Evolutionary conservation across 2,113 vertebrate genomes (phyloP), one percentile per base, ranked within the genome.

Genomic region (Neofelis nebulosa): DNA sequence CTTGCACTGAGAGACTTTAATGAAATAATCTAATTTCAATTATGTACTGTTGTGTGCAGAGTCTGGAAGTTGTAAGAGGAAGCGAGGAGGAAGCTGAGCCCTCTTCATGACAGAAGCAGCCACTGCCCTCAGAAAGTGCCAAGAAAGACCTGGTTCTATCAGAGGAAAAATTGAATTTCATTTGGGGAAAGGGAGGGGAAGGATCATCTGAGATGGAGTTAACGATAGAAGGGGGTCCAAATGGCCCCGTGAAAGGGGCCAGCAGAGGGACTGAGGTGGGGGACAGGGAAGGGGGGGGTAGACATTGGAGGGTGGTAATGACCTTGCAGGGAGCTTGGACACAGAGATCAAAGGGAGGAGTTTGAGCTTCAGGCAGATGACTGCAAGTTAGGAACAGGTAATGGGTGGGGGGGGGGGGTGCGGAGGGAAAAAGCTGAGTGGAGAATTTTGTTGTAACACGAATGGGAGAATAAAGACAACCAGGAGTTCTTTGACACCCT

Each of bases 11-110:
- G 29, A 69, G 48, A 63, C 66, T 91, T 48, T 66, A 88, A 93
- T 93, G 18, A 91, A 76, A 95, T 69, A 69, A 85, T 65, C 90
- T 89, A 6, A 80, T 91, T 97, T 89, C 52, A 33, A 52, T 66
- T 84, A 48, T 29, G 45, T 31, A 15, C 65, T 95, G 65, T 81
- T 79, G 55, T 31, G 19, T n/a, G 48, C 19, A 38, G 36, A 76
- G 71, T 41, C 87, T 73, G 79, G n/a, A 83, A 81, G 78, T 81
- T n/a, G 1, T 57, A 23, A 36, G 2, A 36, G 65, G 82, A 57
- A 81, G 65, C 29, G 6, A 78, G 78, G 36, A 85, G 61, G 48
- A 83, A 68, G 81, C 29, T 71, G 86, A 89, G 89, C 36, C 33
- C 33, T 89, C 52, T 88, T 91, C 65, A 18, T 63, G 38, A 74